Conservation (phyloP, 1,140 invertebrate genomes). For the Onthophagus taurus region DNA sequence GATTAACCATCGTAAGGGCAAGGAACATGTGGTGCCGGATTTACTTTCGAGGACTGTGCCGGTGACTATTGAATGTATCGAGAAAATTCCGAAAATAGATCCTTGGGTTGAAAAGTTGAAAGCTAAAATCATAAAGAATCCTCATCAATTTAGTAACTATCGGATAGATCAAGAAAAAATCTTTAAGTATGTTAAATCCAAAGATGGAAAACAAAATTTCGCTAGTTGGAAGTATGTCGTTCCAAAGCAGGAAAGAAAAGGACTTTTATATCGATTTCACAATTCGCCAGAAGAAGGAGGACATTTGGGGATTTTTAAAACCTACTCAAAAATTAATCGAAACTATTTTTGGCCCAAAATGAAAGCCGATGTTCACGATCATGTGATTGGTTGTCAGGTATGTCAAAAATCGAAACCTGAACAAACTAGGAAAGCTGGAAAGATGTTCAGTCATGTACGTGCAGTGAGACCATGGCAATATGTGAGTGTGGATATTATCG, state of each 20-base stretch:
- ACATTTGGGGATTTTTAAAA: slow-evolving; percentile 1
- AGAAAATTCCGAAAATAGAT: no score
- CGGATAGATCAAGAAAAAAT: no score
- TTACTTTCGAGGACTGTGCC: background rate
- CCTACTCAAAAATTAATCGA: background rate
- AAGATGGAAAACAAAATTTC: no score
- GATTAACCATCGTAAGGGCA: slow-evolving; percentile 4
- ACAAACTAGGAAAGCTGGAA: background rate
- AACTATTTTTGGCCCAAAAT: slow-evolving; percentile 10
- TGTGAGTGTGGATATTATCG: slow-evolving; percentile 5
- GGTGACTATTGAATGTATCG: no score
- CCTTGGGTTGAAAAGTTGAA: no score
- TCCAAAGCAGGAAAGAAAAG: no score
- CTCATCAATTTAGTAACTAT: no score
- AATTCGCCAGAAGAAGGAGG: no score
- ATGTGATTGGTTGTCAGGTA: background rate
- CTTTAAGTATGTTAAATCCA: no score
- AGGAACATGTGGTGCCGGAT: background rate
- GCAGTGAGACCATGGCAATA: slow-evolving; percentile 7
- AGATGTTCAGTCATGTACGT: background rate
- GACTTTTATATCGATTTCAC: no score
- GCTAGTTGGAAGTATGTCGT: no score
- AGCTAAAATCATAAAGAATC: no score
- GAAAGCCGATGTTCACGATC: background rate
- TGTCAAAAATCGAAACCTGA: background rate